These are phyloP conservation scores for Chloroclysta siterata DNA, from an alignment of 2,888 invertebrate genomes.

Conservation along the genomic window DNA sequence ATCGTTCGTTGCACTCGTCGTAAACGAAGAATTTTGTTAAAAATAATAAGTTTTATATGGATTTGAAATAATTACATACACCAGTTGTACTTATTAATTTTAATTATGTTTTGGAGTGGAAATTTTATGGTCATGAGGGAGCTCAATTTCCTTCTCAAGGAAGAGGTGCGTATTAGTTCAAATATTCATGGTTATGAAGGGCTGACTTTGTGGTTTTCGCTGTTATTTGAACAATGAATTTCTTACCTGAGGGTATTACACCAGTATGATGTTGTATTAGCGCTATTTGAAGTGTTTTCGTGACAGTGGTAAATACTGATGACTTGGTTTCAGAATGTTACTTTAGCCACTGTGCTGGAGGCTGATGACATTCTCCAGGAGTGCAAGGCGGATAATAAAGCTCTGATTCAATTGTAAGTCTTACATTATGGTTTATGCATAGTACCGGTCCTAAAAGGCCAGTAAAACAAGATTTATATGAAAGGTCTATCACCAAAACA, in stretches of 20 bases:
- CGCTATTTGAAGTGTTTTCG: conserved; percentile 16
- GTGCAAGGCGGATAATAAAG: conserved; percentile 96
- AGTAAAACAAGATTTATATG: not conserved
- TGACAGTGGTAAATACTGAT: conserved; percentile 38
- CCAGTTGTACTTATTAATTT: conserved; percentile 73
- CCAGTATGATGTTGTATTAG: conserved; percentile 23
- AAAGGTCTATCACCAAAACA: conserved; percentile 13
- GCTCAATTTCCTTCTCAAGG: conserved; percentile 90
- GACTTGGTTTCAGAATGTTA: conserved; percentile 91
- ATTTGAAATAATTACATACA: conserved; percentile 69
- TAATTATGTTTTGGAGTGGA: conserved; percentile 93
- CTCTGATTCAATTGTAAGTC: conserved; percentile 96
- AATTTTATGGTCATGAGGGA: conserved; percentile 89
- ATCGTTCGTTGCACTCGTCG: conserved; percentile 70
- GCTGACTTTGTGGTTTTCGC: conserved; percentile 48
- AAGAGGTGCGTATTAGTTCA: conserved; percentile 87
- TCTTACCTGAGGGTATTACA: conserved; percentile 9
- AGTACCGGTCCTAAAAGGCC: not conserved
- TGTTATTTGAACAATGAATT: conserved; percentile 43
- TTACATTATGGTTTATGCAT: conserved; percentile 1
- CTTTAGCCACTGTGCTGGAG: conserved; percentile 95
- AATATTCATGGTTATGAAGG: conserved; percentile 75
- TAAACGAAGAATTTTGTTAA: conserved; percentile 66
- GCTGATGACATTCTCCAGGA: conserved; percentile 98
- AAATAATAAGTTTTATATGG: conserved; percentile 76